Conservation (phyloP, 2,797 vertebrate genomes). For the Lacerta agilis region DNA sequence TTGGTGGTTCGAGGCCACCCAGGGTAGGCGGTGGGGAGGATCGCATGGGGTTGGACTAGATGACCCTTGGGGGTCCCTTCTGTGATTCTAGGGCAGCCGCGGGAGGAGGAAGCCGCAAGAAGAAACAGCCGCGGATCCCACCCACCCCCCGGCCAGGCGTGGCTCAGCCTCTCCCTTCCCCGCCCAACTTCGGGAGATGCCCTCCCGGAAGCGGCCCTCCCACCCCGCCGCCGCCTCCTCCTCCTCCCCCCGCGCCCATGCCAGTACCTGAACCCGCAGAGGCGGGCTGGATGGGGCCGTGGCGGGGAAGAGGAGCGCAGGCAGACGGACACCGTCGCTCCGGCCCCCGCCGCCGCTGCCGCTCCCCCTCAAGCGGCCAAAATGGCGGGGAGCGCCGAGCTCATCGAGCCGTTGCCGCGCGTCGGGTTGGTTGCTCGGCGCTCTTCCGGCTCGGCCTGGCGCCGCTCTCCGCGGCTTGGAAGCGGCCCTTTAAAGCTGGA, state of each 20-base stretch:
- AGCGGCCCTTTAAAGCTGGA: too few relatives aligned
- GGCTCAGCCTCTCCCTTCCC: slow-evolving; percentile 4
- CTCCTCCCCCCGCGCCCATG: background rate
- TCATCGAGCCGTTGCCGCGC: background rate
- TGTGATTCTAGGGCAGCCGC: background rate
- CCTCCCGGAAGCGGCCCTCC: background rate
- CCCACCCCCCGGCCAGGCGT: background rate
- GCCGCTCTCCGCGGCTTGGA: too few relatives aligned
- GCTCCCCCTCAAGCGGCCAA: background rate
- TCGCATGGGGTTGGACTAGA: too few relatives aligned
- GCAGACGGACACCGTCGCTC: background rate
- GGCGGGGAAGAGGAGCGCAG: fast-evolving
- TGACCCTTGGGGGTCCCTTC: too few relatives aligned
- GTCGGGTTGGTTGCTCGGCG: background rate
- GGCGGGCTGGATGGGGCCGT: background rate
- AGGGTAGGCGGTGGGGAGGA: too few relatives aligned
- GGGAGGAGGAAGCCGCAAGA: background rate
- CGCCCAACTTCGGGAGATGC: background rate
- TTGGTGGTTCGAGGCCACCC: too few relatives aligned
- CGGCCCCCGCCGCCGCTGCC: background rate
- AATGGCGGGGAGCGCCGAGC: background rate
- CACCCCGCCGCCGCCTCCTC: too few relatives aligned
- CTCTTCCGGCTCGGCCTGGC: background rate
- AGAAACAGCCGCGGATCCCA: background rate
- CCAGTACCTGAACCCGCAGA: slow-evolving; percentile 10